phyloP scores from a whole-genome alignment of 2,113 vertebrate genomes.

The mouse (Mus musculus) region DNA sequence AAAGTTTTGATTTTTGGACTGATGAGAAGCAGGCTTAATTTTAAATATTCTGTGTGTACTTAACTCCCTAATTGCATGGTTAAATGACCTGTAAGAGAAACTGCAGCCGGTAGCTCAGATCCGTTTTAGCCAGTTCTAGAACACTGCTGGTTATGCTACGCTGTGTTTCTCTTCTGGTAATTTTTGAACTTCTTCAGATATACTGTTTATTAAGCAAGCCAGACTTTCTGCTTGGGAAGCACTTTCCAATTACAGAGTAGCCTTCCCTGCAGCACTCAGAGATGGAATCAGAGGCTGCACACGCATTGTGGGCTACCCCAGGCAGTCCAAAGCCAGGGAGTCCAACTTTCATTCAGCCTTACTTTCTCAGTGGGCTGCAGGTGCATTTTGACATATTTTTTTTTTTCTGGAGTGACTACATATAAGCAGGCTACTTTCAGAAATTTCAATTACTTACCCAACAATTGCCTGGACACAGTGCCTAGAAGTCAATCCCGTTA shows the following conservation, averaged over 20 bases:
- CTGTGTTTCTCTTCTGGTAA: conserved; percentile 83
- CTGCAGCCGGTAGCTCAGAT: conserved; percentile 75
- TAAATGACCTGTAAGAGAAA: conserved; percentile 88
- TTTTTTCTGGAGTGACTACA: neutral
- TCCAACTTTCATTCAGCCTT: neutral
- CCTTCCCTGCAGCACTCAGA: conserved; percentile 77
- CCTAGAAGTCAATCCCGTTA: neutral
- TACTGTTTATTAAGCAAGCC: conserved; percentile 84
- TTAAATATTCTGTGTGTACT: conserved; percentile 87
- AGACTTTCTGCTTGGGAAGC: conserved; percentile 86
- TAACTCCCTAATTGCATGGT: conserved; percentile 87
- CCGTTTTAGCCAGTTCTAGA: conserved; percentile 86
- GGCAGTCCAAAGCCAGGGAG: neutral
- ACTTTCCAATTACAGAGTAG: conserved; percentile 80
- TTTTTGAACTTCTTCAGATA: conserved; percentile 83
- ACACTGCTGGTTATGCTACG: conserved; percentile 79
- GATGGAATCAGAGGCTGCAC: conserved; percentile 79
- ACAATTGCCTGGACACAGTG: neutral
- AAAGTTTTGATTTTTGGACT: conserved; percentile 84
- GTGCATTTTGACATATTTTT: conserved; percentile 45
- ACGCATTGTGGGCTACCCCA: conserved; percentile 35
- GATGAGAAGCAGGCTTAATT: conserved; percentile 87
- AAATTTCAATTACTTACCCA: conserved; percentile 27
- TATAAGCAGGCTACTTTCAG: neutral
- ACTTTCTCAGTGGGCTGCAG: conserved; percentile 1